Evolutionary conservation across 2,888 invertebrate genomes (phyloP), one percentile per base, ranked within the genome.

Genomic region (Kryphioiulus occultus): DNA sequence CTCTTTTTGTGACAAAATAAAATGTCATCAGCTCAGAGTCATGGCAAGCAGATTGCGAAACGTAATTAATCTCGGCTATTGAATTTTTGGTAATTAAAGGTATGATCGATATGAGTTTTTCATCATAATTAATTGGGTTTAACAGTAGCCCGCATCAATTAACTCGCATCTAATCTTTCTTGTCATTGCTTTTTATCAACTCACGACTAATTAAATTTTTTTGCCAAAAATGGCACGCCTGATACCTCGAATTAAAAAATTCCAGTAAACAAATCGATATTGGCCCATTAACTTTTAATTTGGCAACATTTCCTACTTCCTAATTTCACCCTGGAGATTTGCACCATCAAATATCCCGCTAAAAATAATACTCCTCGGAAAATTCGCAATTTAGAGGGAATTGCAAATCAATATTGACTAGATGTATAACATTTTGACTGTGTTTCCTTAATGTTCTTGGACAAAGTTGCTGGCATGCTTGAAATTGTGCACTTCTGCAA

Each of bases 111-210:
- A 68, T 68, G 68, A 68, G 68, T 68, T 68, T 68, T 68, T 68
- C 68, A 26, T 68, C 68, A 68, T 68, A 68, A 68, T 68, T 68
- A 68, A 68, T 68, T 68, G 68, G 68, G 68, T 68, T 68, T 68
- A 68, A 68, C 68, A 68, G 68, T 68, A 68, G 68, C 68, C 68
- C 68, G 26, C 68, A 68, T 68, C 68, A 68, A 68, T 68, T 68
- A 68, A 68, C 68, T 26, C 26, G 12, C 26, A 12, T 68, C 68
- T 68, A 68, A 68, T 68, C 68, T 68, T 68, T 68, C 68, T 68
- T 68, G 68, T 68, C 68, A 68, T 68, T 68, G 68, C 68, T 68
- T 68, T 68, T 68, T 68, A 68, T 68, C 68, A 68, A 68, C 68
- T 68, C 68, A 68, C 68, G n/a, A 68, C 68, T 68, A 68, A 68